Evolutionary conservation across 2,113 vertebrate species (phyloP).

Genomic region (Platanista minor): DNA sequence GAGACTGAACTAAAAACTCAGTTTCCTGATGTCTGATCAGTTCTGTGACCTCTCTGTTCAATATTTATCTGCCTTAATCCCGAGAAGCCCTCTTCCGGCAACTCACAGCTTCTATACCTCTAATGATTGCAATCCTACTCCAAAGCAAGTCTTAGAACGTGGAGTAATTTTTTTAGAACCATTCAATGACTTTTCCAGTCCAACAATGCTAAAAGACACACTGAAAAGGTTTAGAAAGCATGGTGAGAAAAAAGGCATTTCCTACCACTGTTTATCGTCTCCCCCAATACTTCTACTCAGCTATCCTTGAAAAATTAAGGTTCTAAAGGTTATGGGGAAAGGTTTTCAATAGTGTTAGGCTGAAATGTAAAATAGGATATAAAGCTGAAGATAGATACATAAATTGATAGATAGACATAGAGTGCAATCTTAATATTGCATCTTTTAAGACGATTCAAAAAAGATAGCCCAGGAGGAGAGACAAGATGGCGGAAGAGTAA

Average conservation of each 20-base stretch:
- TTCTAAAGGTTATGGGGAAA: not conserved
- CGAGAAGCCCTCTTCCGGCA: not conserved
- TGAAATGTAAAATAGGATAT: not conserved
- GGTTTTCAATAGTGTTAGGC: not conserved
- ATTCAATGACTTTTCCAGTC: constrained; percentile 35
- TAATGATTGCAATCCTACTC: not conserved
- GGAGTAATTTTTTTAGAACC: constrained; percentile 34
- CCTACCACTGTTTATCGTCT: not conserved
- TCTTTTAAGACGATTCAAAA: not conserved
- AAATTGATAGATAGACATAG: not conserved
- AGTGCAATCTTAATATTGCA: not conserved
- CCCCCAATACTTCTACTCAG: not conserved
- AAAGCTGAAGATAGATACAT: not conserved
- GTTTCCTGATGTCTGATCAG: not conserved
- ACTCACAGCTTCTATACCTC: not conserved
- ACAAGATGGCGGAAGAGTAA: no score
- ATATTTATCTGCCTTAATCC: not conserved
- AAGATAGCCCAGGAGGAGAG: not conserved
- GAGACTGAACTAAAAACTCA: not conserved
- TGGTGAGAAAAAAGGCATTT: not conserved
- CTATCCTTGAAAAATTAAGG: not conserved
- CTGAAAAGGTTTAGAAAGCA: not conserved
- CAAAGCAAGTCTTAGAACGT: not conserved
- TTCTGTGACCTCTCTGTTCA: not conserved
- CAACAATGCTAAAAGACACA: not conserved